Percentiles rank a stretch among this genome's conserved stretches.
Conservation (phyloP, 2,888 invertebrate genomes). For the Drosophila kanekoi region DNA sequence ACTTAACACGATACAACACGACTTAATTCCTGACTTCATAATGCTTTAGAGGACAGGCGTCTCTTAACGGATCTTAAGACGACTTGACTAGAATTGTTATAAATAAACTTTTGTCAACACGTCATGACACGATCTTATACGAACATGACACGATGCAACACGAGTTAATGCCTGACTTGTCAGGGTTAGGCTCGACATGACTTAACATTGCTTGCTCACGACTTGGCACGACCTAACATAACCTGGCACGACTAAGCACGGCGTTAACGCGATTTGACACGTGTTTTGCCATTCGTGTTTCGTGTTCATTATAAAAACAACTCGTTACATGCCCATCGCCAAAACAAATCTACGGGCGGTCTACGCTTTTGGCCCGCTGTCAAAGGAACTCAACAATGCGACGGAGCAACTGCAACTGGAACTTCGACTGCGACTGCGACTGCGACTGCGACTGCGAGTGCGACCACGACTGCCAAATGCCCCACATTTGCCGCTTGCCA, state of each 20-base stretch:
- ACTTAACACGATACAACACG: not conserved
- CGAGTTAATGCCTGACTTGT: no score
- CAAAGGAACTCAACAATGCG: slow-evolving; percentile 79
- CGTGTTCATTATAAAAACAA: not conserved
- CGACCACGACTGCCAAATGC: slow-evolving; percentile 68
- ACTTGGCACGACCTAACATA: not conserved
- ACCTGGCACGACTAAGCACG: not conserved
- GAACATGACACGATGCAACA: no score
- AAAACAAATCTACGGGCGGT: slow-evolving; percentile 36
- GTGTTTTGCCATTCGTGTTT: not conserved
- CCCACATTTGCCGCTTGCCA: slow-evolving; percentile 74
- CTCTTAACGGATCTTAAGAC: no score
- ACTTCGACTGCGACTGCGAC: slow-evolving; percentile 40
- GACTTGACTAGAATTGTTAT: not conserved
- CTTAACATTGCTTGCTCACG: not conserved
- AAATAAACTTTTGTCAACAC: no score
- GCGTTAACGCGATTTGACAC: not conserved
- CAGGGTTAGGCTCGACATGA: not conserved
- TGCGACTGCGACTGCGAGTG: slow-evolving; percentile 42
- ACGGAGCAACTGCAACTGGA: slow-evolving; percentile 41
- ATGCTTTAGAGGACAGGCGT: no score
- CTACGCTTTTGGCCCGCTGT: slow-evolving; percentile 69
- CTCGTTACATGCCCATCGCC: slow-evolving; percentile 7
- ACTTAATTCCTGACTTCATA: no score
- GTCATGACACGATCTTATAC: no score